Evolutionary conservation across 2,797 vertebrate species (phyloP), one percentile per base, ranked within the genome.

Genomic region (Aotus griseimembra): DNA sequence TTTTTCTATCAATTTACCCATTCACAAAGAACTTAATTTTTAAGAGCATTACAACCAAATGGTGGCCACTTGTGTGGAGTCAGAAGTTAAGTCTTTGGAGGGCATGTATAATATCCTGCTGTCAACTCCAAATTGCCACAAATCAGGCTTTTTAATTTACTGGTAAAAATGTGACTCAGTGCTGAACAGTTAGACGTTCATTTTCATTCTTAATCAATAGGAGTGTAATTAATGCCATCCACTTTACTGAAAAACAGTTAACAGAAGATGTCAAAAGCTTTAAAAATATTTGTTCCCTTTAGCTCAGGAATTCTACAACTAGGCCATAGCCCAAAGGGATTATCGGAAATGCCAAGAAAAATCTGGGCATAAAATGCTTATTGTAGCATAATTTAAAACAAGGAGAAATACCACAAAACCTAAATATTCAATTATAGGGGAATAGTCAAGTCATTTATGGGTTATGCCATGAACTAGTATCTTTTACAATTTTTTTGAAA

Each of bases 1-100:
- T 85, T 80, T 90, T 86, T 93, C 36, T 80, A 33, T 64, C 17
- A 55, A n/a, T 76, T 95, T 86, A 94, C 33, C 36, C 19, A 55
- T 79, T 94, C 76, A 83, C 17, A 93, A 93, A 93, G 24, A 87
- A 82, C 22, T 77, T 76, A 87, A 90, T 76, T 96, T 96, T 61
- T 81, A 84, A 39, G 36, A 91, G 33, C 72, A 57, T 88, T 73
- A 50, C 57, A 91, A n/a, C 46, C 55, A 91, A 75, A 80, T 88
- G 26, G 91, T 83, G 57, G 41, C 20, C 33, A 88, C 61, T 55
- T 92, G n/a, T 39, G n/a, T 64, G 36, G 46, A 36, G 26, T 90
- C 77, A 77, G 46, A 88, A 81, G 44, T 55, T 57, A 79, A 83
- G 57, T 88, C 61, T 20, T 61, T 84, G 52, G 36, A 87, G 28